A percentile compares a stretch with the other conserved stretches of the same genome.
These are phyloP conservation scores for Pocillopora grandis DNA, from an alignment of 92 coral and sea anemone genomes.

Conservation along the genomic window DNA sequence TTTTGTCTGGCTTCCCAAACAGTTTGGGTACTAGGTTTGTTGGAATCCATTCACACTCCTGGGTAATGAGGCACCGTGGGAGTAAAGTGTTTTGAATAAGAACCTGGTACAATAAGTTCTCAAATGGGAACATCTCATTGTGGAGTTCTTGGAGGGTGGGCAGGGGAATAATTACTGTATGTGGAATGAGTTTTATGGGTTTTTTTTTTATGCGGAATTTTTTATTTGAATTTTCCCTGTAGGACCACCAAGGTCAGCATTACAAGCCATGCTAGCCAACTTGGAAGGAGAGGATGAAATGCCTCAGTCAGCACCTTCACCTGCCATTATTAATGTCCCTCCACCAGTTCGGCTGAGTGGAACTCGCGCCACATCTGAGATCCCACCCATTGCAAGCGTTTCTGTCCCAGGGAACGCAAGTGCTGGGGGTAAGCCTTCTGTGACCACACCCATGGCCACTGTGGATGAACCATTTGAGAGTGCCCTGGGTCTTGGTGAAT, in stretches of 20 bases:
- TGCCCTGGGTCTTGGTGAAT: conserved; percentile 91
- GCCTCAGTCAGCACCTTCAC: conserved; percentile 62
- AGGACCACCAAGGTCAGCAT: conserved; percentile 93
- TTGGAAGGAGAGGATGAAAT: conserved; percentile 91
- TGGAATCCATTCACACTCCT: too few species aligned
- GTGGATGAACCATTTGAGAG: conserved; percentile 80
- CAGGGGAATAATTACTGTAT: too few species aligned
- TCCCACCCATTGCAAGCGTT: conserved; percentile 91
- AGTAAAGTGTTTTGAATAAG: too few species aligned
- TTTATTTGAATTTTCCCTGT: neutral
- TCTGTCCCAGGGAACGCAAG: conserved; percentile 67
- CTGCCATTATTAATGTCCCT: conserved; percentile 76
- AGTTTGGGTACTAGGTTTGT: too few species aligned
- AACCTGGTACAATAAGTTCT: too few species aligned
- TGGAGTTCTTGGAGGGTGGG: too few species aligned
- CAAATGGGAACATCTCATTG: too few species aligned
- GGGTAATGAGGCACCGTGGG: too few species aligned
- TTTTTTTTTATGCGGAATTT: neutral
- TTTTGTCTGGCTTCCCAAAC: too few species aligned
- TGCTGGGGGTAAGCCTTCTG: conserved; percentile 52
- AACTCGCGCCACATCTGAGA: conserved; percentile 89
- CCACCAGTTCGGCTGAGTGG: conserved; percentile 92
- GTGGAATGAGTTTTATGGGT: too few species aligned
- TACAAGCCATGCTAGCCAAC: conserved; percentile 97
- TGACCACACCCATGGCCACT: conserved; percentile 59